A percentile compares a stretch with the other conserved stretches of the same genome.
phyloP scores from a whole-genome alignment of 2,113 vertebrate genomes.

The Nettapus auritus region DNA sequence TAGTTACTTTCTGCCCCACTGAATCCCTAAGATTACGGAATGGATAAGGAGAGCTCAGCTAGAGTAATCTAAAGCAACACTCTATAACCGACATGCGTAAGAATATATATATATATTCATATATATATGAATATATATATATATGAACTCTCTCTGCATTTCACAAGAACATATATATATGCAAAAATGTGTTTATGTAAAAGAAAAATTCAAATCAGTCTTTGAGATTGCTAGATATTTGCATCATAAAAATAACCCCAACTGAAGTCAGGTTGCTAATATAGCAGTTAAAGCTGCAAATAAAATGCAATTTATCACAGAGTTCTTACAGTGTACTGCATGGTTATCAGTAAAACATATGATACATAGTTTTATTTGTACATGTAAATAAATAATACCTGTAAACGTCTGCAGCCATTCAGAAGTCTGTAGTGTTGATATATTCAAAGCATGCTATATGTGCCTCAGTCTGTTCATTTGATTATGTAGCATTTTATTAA shows the following conservation, averaged over 20 bases:
- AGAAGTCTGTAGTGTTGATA: not conserved
- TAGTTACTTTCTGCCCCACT: not conserved
- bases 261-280: not conserved
- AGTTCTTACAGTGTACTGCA: not conserved
- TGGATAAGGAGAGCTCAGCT: not conserved
- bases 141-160: no score
- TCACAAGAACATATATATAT: not conserved
- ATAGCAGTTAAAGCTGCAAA: not conserved
- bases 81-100: not conserved
- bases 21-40: not conserved
- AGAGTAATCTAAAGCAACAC: not conserved
- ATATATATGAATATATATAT: rapidly evolving
- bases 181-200: not conserved
- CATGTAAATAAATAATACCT: not conserved
- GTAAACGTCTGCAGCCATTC: not conserved
- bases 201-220: not conserved
- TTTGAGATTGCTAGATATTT: not conserved
- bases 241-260: not conserved
- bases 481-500: conserved; percentile 61
- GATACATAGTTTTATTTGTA: not conserved
- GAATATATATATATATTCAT: not conserved
- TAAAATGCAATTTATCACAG: not conserved
- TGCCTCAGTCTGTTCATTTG: conserved; percentile 29
- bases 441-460: conserved; percentile 31
- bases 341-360: not conserved